Percentiles rank a stretch among this genome's conserved stretches.
Evolutionary conservation across 2,797 vertebrate species (phyloP).

Genomic region (Lacerta agilis): DNA sequence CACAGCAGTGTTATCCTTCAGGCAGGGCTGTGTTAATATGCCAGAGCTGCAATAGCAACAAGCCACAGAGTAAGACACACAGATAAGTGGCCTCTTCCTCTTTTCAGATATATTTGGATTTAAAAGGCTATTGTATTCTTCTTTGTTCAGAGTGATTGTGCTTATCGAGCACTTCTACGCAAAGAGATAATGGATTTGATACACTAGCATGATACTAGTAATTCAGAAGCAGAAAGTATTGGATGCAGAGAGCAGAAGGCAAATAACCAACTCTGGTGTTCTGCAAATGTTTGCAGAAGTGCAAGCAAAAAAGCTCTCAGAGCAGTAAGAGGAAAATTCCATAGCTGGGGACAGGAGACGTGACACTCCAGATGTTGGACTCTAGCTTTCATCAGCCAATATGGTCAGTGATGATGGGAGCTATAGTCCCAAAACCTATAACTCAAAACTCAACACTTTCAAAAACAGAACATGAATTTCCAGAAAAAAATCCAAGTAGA

Average conservation of each 20-base stretch:
- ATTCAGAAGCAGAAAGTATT: not conserved
- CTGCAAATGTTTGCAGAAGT: not conserved
- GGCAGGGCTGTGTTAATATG: not conserved
- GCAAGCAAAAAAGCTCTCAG: not conserved
- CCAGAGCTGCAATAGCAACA: slow-evolving; percentile 9
- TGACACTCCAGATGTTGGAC: not conserved
- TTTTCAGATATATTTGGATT: slow-evolving; percentile 52
- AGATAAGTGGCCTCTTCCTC: not conserved
- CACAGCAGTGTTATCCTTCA: slow-evolving; percentile 35
- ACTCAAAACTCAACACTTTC: not conserved
- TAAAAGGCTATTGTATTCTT: slow-evolving; percentile 36
- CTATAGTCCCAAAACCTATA: not conserved
- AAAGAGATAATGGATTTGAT: slow-evolving; percentile 29
- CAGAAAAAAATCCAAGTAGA: not conserved
- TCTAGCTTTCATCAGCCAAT: too few relatives aligned
- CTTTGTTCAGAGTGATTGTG: slow-evolving; percentile 49
- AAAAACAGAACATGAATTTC: not conserved
- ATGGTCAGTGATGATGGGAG: too few relatives aligned
- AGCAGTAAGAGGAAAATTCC: not conserved
- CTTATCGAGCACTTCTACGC: slow-evolving; percentile 55
- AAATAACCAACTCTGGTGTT: not conserved
- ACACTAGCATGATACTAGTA: slow-evolving; percentile 37
- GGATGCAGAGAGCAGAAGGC: not conserved
- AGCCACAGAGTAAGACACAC: slow-evolving; percentile 35
- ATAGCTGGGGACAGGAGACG: too few relatives aligned